Evolutionary conservation across 2,113 vertebrate genomes (phyloP).

Genomic region (Junco hyemalis): DNA sequence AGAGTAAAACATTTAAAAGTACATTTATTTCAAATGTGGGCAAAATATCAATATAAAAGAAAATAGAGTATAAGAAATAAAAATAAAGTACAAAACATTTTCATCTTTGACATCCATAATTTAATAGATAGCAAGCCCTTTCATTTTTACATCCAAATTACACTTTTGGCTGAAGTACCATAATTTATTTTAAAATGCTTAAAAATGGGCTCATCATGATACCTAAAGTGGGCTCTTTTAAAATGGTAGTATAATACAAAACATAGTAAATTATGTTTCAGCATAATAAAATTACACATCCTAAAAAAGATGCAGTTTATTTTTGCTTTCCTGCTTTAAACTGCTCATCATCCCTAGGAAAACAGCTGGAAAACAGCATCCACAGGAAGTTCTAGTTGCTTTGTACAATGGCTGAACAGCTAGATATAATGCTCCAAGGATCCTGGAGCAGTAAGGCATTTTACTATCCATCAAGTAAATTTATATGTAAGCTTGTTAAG

Average conservation of each 20-base stretch:
- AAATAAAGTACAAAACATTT: constrained; percentile 85
- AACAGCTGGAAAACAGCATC: constrained; percentile 67
- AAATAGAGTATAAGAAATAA: constrained; percentile 80
- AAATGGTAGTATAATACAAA: constrained; percentile 76
- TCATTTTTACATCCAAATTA: constrained; percentile 73
- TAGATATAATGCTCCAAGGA: constrained; percentile 1
- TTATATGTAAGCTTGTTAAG: constrained; percentile 90
- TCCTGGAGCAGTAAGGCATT: constrained; percentile 31
- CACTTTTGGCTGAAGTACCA: constrained; percentile 65
- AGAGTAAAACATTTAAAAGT: constrained; percentile 77
- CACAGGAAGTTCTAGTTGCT: constrained; percentile 46
- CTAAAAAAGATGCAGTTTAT: constrained; percentile 79
- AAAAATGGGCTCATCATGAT: constrained; percentile 66
- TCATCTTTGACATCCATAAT: constrained; percentile 77
- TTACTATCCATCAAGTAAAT: constrained; percentile 84
- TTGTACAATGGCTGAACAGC: constrained; percentile 26
- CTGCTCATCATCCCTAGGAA: constrained; percentile 48
- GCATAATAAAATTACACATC: constrained; percentile 80
- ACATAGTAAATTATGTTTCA: constrained; percentile 83
- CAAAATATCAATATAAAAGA: constrained; percentile 80
- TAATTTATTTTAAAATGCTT: constrained; percentile 70
- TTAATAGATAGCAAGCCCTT: constrained; percentile 78
- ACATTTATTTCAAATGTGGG: constrained; percentile 81
- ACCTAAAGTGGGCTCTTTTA: constrained; percentile 70
- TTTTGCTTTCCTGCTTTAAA: constrained; percentile 70